Evolutionary conservation across 1,140 invertebrate species (phyloP).

Genomic region (Arion vulgaris): DNA sequence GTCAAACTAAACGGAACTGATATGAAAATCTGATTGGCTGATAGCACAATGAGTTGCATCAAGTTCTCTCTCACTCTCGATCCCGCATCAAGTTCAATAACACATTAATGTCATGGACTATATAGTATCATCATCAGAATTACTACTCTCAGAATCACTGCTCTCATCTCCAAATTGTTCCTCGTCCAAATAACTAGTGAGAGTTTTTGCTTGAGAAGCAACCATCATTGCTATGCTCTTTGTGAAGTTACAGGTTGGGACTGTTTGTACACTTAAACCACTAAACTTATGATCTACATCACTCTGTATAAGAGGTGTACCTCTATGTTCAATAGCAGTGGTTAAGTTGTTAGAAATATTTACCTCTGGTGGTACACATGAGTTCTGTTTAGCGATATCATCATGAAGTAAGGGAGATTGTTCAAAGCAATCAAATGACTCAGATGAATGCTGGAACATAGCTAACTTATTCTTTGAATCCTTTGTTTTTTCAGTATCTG

Average conservation of each 20-base stretch:
- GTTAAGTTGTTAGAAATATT: neutral
- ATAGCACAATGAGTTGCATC: too few species aligned
- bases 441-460: neutral
- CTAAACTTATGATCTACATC: neutral
- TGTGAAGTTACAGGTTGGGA: neutral
- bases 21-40: too few species aligned
- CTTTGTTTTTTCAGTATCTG: too few species aligned
- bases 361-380: neutral
- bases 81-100: too few species aligned
- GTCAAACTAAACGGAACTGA: too few species aligned
- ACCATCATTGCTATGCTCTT: constrained; percentile 3
- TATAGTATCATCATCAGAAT: too few species aligned
- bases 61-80: too few species aligned
- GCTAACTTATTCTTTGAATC: too few species aligned
- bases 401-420: neutral
- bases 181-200: neutral
- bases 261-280: neutral
- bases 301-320: neutral
- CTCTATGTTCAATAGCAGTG: neutral
- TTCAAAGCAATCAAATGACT: neutral
- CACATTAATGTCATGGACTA: too few species aligned
- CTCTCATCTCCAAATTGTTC: constrained; percentile 15
- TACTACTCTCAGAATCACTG: neutral
- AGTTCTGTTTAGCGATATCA: neutral
- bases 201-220: neutral